Evolutionary conservation across 2,888 invertebrate species (phyloP).

Genomic region (Chrysolina haemoptera): DNA sequence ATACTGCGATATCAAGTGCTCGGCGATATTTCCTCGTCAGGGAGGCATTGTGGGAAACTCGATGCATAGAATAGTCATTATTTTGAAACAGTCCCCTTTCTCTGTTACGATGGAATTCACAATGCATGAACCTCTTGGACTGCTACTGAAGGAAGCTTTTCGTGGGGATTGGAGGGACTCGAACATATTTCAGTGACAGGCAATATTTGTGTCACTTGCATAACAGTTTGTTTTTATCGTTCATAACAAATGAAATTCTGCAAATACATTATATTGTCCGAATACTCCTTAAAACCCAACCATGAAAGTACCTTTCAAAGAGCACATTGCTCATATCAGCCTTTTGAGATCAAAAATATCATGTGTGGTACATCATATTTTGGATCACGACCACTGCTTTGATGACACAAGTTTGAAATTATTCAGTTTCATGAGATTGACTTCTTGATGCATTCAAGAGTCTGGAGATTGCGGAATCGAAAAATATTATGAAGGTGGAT

Average conservation of each 20-base stretch:
- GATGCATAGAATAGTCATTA: constrained; percentile 65
- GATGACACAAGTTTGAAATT: too few species aligned
- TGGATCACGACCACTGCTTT: too few species aligned
- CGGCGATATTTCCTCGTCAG: constrained; percentile 61
- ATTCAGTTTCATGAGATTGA: too few species aligned
- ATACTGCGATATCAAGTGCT: constrained; percentile 55
- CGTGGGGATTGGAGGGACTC: neutral
- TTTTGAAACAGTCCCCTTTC: constrained; percentile 56
- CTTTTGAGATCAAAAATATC: too few species aligned
- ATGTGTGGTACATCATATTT: too few species aligned
- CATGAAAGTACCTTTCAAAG: too few species aligned
- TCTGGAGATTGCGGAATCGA: too few species aligned
- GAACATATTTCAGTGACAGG: neutral
- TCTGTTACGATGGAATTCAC: constrained; percentile 22
- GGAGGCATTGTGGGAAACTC: constrained; percentile 61
- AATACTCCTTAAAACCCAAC: too few species aligned
- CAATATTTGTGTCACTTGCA: neutral
- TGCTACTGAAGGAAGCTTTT: neutral
- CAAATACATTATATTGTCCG: neutral
- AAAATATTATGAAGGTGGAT: too few species aligned
- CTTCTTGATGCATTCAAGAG: too few species aligned
- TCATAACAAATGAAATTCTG: neutral
- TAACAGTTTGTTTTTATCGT: neutral
- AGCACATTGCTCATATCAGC: too few species aligned
- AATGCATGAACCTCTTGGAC: constrained; percentile 25